Percentiles rank a stretch among this genome's conserved stretches.
Conservation (phyloP, 2,888 invertebrate species). For the Eueremaeus valkanovi region DNA sequence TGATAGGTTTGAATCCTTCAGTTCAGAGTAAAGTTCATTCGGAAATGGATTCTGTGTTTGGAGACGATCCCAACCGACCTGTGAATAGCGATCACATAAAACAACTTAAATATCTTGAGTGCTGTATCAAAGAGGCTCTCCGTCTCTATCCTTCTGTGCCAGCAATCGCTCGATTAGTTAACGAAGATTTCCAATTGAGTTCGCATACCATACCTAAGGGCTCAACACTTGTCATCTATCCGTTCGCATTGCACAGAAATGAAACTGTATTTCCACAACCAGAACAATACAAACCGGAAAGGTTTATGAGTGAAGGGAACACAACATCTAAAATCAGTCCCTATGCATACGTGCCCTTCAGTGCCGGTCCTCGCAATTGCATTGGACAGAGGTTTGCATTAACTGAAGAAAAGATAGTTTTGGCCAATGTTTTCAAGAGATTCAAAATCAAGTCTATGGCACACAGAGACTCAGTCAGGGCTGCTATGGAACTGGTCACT, state of each 20-base stretch:
- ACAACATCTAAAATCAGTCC: too few relatives aligned
- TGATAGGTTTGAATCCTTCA: neutral
- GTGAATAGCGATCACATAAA: neutral
- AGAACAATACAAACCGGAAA: too few relatives aligned
- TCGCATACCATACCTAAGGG: too few relatives aligned
- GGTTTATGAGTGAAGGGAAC: too few relatives aligned
- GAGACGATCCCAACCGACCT: conserved; percentile 29
- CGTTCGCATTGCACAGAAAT: too few relatives aligned
- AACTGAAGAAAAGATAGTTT: too few relatives aligned
- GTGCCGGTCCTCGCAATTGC: too few relatives aligned
- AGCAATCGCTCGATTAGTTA: conserved; percentile 21
- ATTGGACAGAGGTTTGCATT: too few relatives aligned
- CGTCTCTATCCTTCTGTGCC: conserved; percentile 34
- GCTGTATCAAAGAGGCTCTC: conserved; percentile 29
- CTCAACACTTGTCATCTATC: too few relatives aligned
- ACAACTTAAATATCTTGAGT: conserved; percentile 28
- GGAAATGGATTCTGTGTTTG: conserved; percentile 30
- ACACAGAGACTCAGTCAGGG: neutral
- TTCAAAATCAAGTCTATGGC: neutral
- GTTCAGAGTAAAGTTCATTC: conserved; percentile 31
- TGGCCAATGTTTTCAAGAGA: neutral
- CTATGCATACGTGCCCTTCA: too few relatives aligned
- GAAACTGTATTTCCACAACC: too few relatives aligned
- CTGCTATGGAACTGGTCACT: neutral
- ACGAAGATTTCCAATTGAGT: too few relatives aligned